Evolutionary conservation across 2,113 vertebrate genomes (phyloP).

Genomic region (Eulacestoma nigropectus): DNA sequence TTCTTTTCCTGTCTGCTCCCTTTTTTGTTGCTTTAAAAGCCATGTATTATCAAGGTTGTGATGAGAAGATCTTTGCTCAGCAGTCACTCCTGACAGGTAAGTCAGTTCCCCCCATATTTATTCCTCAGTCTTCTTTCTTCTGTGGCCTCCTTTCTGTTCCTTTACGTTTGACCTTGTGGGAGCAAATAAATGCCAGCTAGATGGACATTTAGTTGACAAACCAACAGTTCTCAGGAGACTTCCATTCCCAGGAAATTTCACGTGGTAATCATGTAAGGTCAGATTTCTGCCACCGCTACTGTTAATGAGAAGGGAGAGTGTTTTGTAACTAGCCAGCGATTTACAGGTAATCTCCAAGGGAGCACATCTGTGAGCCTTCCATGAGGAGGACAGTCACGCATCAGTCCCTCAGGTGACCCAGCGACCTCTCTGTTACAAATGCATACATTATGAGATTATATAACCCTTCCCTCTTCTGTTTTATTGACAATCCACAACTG

Average conservation of each 20-base stretch:
- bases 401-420: neutral
- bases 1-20: neutral
- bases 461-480: neutral
- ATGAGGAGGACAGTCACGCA: neutral
- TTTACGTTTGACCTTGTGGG: neutral
- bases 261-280: neutral
- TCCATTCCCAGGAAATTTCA: neutral
- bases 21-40: slow-evolving; percentile 52
- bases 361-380: neutral
- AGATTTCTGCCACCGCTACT: neutral
- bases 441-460: neutral
- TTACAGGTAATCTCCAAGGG: neutral
- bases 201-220: neutral
- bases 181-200: neutral
- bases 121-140: neutral
- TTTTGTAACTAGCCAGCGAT: neutral
- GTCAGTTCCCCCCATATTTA: neutral
- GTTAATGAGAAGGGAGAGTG: neutral
- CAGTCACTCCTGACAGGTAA: slow-evolving; percentile 42
- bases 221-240: neutral
- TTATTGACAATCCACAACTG: neutral
- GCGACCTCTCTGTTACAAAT: neutral
- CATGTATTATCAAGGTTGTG: slow-evolving; percentile 33
- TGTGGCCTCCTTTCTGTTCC: neutral
- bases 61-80: slow-evolving; percentile 39